Evolutionary conservation across 2,797 vertebrate species (phyloP), one percentile per base, ranked within the genome.

Genomic region (Podargus strigoides): DNA sequence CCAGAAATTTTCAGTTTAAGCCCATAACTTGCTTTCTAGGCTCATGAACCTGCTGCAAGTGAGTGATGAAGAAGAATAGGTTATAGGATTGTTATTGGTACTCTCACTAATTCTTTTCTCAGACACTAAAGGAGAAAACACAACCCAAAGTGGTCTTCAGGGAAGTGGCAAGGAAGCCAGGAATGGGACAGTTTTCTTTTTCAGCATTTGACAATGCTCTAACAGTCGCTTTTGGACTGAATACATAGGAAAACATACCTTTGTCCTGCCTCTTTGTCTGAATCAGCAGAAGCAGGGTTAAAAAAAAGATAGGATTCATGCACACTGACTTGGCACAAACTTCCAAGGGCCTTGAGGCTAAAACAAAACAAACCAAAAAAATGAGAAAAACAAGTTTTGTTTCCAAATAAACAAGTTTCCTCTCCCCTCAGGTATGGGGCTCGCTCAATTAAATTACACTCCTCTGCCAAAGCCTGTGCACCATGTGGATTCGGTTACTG

Each of bases 361-460:
- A 83, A 95, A 60, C 60, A 60, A 89, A 93, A 78, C 79, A 85
- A 90, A 47, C 63, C 58, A 88, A 66, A 79, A 87, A 90, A 87
- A 67, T 18, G 89, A 87, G 87, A 94, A 94, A 96, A 96, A 89
- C 96, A 95, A 85, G 91, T 95, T 95, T 94, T 95, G 87, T 93
- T 97, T 96, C 97, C 94, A 96, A 97, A 97, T 95, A 95, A 97
- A 96, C 96, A 96, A 87, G 89, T 94, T 94, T 87, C 89, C 90
- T 95, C 92, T 95, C 85, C 95, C 96, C 89, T 95, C 94, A 95
- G 96, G 94, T 97, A 96, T 66, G 85, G 74, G 74, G 68, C 74
- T 86, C 17, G 0, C 55, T 85, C 74, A 67, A 83, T 78, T 44
- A 73, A 89, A 67, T 14, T 52, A 80, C 7, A 12, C 70, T 86